Conservation (phyloP, 2,797 vertebrate genomes). For the Parauchenoglanis ngamensis region DNA sequence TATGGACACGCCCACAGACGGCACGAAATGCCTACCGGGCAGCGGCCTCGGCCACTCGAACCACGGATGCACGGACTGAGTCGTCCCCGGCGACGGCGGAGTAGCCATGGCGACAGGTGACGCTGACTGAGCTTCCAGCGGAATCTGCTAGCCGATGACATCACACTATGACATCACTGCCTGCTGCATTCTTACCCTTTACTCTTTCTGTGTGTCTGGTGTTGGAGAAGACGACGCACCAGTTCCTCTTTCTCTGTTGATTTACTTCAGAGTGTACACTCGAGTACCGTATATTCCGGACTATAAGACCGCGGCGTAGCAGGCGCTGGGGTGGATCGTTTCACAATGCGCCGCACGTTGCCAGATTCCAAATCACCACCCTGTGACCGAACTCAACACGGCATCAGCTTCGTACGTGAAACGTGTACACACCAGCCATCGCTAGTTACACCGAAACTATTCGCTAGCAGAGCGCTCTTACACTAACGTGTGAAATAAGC, state of each 20-base stretch:
- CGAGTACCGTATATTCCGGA: constrained; percentile 20
- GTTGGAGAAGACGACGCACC: background rate
- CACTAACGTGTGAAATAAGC: background rate
- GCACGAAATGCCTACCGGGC: constrained; percentile 83
- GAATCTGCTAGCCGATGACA: constrained; percentile 29
- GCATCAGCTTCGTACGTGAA: background rate
- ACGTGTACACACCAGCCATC: background rate
- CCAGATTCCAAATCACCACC: background rate
- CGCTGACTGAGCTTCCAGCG: constrained; percentile 16
- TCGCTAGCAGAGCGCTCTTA: background rate
- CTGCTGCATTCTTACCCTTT: constrained; percentile 3
- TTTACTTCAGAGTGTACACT: constrained; percentile 4
- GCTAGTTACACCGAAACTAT: background rate
- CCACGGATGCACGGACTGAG: constrained; percentile 1
- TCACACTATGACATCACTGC: constrained; percentile 41
- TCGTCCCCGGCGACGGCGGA: background rate
- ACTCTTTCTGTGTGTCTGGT: constrained; percentile 2
- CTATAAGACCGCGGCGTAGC: background rate
- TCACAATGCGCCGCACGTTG: background rate
- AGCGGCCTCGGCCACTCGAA: constrained; percentile 1
- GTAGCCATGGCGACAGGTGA: background rate
- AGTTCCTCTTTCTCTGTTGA: background rate
- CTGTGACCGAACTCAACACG: background rate
- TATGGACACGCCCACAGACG: constrained; percentile 85
- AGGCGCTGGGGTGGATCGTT: background rate